Conservation (phyloP, 2,113 vertebrate genomes). For the Leiothrix lutea region DNA sequence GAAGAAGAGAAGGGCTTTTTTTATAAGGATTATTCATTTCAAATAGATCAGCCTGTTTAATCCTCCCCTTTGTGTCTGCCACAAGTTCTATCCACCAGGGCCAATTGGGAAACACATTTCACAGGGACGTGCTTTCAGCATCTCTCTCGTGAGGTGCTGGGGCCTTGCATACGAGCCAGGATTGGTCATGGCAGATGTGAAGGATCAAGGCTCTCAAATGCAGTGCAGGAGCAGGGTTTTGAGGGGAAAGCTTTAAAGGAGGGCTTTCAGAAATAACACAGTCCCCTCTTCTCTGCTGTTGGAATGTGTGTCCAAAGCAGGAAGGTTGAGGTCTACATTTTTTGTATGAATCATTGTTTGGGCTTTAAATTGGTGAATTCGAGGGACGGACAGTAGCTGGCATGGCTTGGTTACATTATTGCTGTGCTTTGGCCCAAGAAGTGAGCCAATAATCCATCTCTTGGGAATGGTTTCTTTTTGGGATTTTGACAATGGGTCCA, state of each 20-base stretch:
- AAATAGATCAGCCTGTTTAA: not conserved
- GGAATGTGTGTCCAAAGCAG: not conserved
- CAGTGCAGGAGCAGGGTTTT: not conserved
- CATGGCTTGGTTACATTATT: not conserved
- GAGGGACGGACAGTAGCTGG: not conserved
- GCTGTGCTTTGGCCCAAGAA: not conserved
- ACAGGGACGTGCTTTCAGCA: not conserved
- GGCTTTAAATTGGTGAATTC: not conserved
- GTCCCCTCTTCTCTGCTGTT: not conserved
- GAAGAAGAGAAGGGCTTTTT: not conserved
- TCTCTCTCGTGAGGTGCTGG: accelerated
- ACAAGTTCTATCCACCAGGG: not conserved
- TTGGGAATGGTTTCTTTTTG: not conserved
- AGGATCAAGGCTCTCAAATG: not conserved
- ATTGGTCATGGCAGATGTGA: not conserved
- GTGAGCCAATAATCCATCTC: not conserved
- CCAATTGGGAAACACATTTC: not conserved
- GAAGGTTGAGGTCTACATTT: not conserved
- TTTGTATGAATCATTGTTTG: not conserved
- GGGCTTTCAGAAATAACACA: not conserved
- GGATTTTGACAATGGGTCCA: not conserved
- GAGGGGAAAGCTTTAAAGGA: not conserved
- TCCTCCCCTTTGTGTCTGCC: not conserved
- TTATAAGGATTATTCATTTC: not conserved
- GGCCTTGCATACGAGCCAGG: not conserved